phyloP scores from a whole-genome alignment of 2,888 invertebrate genomes.

The Tetranychus truncatus region DNA sequence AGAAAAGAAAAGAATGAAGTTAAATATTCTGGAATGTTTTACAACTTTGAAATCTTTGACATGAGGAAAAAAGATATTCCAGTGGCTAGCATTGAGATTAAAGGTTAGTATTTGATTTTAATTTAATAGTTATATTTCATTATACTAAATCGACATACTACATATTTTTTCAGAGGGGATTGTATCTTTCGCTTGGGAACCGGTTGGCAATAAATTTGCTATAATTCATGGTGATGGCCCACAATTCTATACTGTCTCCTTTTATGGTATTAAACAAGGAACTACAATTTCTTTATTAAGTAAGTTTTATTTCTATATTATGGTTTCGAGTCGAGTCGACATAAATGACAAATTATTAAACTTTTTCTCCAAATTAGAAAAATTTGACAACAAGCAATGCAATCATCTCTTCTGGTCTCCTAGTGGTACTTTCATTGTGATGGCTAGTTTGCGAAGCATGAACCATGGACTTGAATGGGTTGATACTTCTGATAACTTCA shows the following conservation, averaged over 20 bases:
- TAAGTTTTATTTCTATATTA: slow-evolving; percentile 40
- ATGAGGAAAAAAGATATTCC: slow-evolving; percentile 94
- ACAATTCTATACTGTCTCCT: slow-evolving; percentile 59
- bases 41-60: slow-evolving; percentile 96
- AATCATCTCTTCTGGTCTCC: slow-evolving; percentile 87
- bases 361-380: slow-evolving; percentile 16
- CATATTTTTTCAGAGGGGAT: slow-evolving; percentile 34
- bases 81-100: slow-evolving; percentile 88
- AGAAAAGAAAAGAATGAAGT: slow-evolving; percentile 65
- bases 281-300: slow-evolving; percentile 71
- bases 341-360: background rate
- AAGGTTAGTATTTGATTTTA: slow-evolving; percentile 38
- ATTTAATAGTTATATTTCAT: slow-evolving; percentile 38
- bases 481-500: slow-evolving; percentile 72
- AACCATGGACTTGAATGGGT: slow-evolving; percentile 83
- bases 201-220: slow-evolving; percentile 82
- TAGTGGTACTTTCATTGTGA: slow-evolving; percentile 77
- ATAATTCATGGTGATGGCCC: slow-evolving; percentile 83
- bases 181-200: slow-evolving; percentile 90
- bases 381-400: slow-evolving; percentile 47
- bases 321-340: background rate
- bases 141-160: background rate
- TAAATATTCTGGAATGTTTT: slow-evolving; percentile 85
- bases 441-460: slow-evolving; percentile 59
- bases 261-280: slow-evolving; percentile 75